A percentile compares a stretch with the other conserved stretches of the same genome.
Conservation (phyloP, 2,113 vertebrate genomes). For the Mirza zaza region DNA sequence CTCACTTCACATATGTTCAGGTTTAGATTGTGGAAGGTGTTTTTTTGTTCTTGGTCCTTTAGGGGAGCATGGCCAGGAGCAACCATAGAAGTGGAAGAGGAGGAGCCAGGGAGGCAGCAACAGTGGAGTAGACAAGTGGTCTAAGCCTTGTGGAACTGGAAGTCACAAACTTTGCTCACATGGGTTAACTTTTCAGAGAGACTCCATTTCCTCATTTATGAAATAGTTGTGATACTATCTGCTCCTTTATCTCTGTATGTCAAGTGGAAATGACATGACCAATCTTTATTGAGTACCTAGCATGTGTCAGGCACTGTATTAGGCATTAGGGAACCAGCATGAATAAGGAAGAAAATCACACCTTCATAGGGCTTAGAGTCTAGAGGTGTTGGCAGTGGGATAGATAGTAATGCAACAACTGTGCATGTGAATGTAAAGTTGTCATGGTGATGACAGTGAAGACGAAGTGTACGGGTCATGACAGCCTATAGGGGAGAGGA, state of each 20-base stretch:
- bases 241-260: neutral
- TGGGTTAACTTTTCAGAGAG: neutral
- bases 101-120: neutral
- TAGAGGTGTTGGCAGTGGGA: neutral
- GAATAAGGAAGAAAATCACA: neutral
- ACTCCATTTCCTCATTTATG: neutral
- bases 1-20: neutral
- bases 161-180: neutral
- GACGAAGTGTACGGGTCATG: neutral
- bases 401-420: no score
- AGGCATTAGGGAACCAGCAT: no score
- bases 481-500: neutral
- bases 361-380: neutral
- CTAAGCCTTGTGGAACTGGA: neutral
- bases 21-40: neutral
- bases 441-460: neutral
- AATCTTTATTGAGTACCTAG: neutral
- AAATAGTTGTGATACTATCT: neutral
- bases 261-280: neutral
- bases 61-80: neutral
- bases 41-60: neutral
- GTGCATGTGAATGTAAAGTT: no score
- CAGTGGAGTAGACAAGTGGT: accelerated
- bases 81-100: neutral
- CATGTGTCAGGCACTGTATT: neutral